Base-by-base conservation (phyloP, 37 sponge, comb jelly and placozoan species). In the Ephydatia muelleri region DNA sequence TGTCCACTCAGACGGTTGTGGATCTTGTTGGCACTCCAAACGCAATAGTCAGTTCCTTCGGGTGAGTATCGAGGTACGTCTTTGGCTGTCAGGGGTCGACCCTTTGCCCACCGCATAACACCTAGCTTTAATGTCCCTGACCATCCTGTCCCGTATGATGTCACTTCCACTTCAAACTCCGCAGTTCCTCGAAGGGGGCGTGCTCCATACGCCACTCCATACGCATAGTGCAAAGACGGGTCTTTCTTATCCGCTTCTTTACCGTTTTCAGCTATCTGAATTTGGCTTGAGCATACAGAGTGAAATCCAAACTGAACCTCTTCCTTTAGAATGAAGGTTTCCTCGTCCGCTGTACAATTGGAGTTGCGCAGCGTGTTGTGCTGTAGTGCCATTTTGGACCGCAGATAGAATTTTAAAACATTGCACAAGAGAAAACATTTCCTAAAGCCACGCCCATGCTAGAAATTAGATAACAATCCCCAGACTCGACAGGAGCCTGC, bases 111-210 rank as follows among this genome's bases (percentile, higher is more conserved):
- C 48, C 79, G 65, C 88, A 92, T 86, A 11, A 95, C 83, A 11
- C 95, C 95, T n/a, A 95, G 84, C 66, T 95, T 95, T 27, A 95
- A 70, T 2, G 94, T 91, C 29, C 95, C 95, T 0, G 95, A 95
- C 95, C 95, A 95, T 13, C 78, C 82, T 5, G 89, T 95, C 0
- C 95, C 95, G 33, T 92, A 84, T 19, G 79, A 79, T 19, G 71
- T 43, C 16, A 95, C 22, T 29, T 78, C 86, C 3, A 95, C 94
- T 68, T 92, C 93, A 89, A 95, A 95, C 40, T 92, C 93, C 12
- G 85, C 81, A 5, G 76, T 78, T 25, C 95, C 95, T 38, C 68
- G 82, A n/a, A 95, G 67, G 22, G 84, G 86, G 33, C 47, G 83
- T 8, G 78, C 88, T 1, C 90, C 88, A 47, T 89, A 90, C 8